Conservation (phyloP, 2,113 vertebrate species). For the Tinamus guttatus region DNA sequence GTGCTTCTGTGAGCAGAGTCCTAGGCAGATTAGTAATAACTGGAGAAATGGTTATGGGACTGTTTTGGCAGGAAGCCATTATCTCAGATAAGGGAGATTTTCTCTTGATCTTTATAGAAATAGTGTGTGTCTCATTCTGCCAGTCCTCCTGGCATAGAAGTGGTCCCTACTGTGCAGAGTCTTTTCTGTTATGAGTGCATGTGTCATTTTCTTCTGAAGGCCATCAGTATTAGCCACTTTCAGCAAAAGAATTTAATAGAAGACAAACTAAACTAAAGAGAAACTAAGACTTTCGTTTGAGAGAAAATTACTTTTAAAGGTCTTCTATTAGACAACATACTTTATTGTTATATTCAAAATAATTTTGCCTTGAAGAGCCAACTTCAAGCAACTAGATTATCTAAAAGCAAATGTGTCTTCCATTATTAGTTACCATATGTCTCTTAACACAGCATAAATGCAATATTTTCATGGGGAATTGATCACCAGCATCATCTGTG, state of each 20-base stretch:
- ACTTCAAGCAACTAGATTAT: conserved; percentile 33
- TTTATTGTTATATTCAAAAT: not conserved
- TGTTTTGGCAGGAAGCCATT: not conserved
- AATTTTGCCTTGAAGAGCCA: not conserved
- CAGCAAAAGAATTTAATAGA: not conserved
- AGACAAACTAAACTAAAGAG: no score
- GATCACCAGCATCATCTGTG: not conserved
- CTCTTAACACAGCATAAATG: not conserved
- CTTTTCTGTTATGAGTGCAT: not conserved
- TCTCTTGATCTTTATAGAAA: not conserved
- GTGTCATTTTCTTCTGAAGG: not conserved
- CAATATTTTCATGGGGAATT: not conserved
- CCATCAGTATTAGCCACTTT: not conserved
- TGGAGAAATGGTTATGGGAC: not conserved
- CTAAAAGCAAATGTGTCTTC: not conserved
- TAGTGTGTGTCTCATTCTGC: not conserved
- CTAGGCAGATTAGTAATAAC: not conserved
- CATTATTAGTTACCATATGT: not conserved
- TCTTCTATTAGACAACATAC: not conserved
- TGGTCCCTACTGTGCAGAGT: not conserved
- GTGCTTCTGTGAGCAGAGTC: not conserved
- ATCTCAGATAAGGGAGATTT: not conserved
- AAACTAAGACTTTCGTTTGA: not conserved
- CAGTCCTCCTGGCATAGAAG: not conserved
- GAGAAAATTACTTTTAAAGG: not conserved